These are phyloP conservation scores for Limanda limanda DNA, from an alignment of 2,113 vertebrate genomes.

Conservation along the genomic window DNA sequence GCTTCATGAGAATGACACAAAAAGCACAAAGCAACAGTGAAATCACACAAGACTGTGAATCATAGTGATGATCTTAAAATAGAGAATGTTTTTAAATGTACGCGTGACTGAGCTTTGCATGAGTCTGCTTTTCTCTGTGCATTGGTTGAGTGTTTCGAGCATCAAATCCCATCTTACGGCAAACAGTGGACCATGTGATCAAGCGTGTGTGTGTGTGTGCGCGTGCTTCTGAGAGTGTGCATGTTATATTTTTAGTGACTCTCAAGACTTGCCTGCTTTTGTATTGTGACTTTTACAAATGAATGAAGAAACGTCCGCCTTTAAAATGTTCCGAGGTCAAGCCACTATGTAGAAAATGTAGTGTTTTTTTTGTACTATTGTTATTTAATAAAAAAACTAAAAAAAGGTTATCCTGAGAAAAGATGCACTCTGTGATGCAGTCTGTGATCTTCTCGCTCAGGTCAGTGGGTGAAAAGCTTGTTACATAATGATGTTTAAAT, in stretches of 20 bases:
- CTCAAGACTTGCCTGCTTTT: conserved; percentile 55
- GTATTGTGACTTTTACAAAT: conserved; percentile 62
- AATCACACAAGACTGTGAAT: conserved; percentile 59
- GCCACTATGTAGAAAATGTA: conserved; percentile 45
- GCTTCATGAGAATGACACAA: conserved; percentile 1
- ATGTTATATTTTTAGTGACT: conserved; percentile 53
- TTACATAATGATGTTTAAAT: conserved; percentile 22
- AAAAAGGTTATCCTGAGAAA: conserved; percentile 28
- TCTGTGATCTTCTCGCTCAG: not conserved
- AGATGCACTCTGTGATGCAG: not conserved
- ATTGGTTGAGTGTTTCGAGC: not conserved
- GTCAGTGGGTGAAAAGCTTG: conserved; percentile 10
- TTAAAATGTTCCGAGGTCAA: conserved; percentile 42
- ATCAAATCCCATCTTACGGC: not conserved
- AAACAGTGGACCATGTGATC: not conserved
- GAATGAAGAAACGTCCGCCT: conserved; percentile 45
- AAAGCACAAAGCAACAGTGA: conserved; percentile 31
- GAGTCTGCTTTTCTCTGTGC: not conserved
- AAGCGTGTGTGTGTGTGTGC: conserved; percentile 4
- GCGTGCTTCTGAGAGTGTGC: conserved; percentile 36
- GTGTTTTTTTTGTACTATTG: conserved; percentile 58
- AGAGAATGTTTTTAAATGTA: conserved; percentile 33
- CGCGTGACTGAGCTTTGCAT: conserved; percentile 28
- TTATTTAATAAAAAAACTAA: conserved; percentile 75
- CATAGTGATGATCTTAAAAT: not conserved